These are phyloP conservation scores for Syngnathus acus DNA, from an alignment of 2,797 vertebrate genomes.

Conservation along the genomic window DNA sequence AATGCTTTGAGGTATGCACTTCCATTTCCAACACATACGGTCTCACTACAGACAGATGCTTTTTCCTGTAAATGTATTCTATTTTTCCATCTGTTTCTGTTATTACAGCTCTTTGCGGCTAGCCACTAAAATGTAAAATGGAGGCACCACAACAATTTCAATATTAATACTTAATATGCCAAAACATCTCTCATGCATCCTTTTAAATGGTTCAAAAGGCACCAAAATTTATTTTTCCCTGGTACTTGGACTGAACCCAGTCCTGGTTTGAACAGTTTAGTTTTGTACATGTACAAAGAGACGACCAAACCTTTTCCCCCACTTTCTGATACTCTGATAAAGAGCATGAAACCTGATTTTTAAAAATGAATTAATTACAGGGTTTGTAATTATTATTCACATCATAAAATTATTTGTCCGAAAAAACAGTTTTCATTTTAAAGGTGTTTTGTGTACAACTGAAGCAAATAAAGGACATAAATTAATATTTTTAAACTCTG, in stretches of 20 bases:
- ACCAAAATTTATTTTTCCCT: slow-evolving; percentile 37
- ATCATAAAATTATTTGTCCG: too few relatives aligned
- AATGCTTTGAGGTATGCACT: slow-evolving; percentile 32
- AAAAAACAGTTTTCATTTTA: too few relatives aligned
- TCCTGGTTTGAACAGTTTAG: slow-evolving; percentile 24
- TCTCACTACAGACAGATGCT: slow-evolving; percentile 16
- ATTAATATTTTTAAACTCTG: too few relatives aligned
- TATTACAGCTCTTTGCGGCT: slow-evolving; percentile 32
- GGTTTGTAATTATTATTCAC: too few relatives aligned
- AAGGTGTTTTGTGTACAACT: too few relatives aligned
- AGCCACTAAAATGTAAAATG: slow-evolving; percentile 32
- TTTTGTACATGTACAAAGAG: slow-evolving; percentile 13
- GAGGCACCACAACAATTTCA: slow-evolving; percentile 45
- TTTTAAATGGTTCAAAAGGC: slow-evolving; percentile 60
- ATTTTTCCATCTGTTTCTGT: slow-evolving; percentile 51
- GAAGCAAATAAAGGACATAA: too few relatives aligned
- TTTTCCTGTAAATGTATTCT: slow-evolving; percentile 17
- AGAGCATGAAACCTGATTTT: too few relatives aligned
- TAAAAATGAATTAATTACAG: too few relatives aligned
- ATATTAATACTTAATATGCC: slow-evolving; percentile 60
- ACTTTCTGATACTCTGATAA: too few relatives aligned
- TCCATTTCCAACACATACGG: slow-evolving; percentile 7
- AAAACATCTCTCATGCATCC: slow-evolving; percentile 46
- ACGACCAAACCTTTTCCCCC: background rate
- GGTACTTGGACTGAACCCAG: slow-evolving; percentile 21